Base-by-base conservation (phyloP, 2,888 invertebrate species). In the Malthinus seriepunctatus region DNA sequence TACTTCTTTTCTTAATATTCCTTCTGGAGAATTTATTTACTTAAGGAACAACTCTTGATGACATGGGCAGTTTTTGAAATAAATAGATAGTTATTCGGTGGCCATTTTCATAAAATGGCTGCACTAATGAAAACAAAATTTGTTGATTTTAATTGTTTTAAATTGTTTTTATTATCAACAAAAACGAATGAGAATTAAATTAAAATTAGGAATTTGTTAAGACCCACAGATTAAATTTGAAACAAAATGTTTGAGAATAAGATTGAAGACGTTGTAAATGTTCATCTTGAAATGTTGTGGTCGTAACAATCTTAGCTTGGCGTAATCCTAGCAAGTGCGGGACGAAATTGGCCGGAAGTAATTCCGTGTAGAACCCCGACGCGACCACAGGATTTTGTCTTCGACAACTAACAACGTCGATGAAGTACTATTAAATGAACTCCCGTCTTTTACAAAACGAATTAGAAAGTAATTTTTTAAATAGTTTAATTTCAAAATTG, bases 341-440 rank as follows among this genome's bases (percentile, higher is more conserved):
- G 61, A 61, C 63, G 64, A 64, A 66, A 66, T 64, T 66, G 66
- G 66, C 60, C 66, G 66, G 66, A 66, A 66, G 64, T 66, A 66
- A 66, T 66, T 66, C 63, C 60, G 59, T 63, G 59, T 62, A 64
- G 60, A 62, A 51, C 47, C 54, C 54, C 23, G 55, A 44, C 55
- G 62, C 60, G 56, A 63, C 62, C 63, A 51, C 63, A 63, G 53
- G 60, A 63, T 62, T 42, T 58, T 57, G 65, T 60, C 60, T 61
- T 63, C 55, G 37, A 33, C 46, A 39, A 42, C 51, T 49, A 53
- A 57, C 51, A 51, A 47, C 48, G 57, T 51, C 52, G 52, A 51
- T 52, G 57, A 38, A 39, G 47, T 51, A 51, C 38, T 38, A 38
- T 45, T 15, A 31, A 45, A 48, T 32, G 42, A 14, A 44, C 51